Evolutionary conservation across 2,888 invertebrate species (phyloP), one percentile per base, ranked within the genome.

Genomic region (Resseliella maxima): DNA sequence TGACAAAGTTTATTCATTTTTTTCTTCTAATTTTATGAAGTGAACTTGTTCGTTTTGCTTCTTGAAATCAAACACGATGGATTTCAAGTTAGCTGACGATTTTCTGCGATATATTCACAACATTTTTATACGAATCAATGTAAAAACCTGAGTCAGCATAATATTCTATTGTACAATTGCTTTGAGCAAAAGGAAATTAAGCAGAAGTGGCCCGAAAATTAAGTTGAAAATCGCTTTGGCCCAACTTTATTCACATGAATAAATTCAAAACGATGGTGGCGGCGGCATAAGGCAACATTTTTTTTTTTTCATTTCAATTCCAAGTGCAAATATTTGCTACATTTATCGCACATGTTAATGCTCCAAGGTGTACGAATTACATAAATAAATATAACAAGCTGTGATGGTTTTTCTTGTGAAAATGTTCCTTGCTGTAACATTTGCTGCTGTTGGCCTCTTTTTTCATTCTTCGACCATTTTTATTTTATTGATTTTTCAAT

Each of bases 1-100:
- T 72, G 15, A 31, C n/a, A 35, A 72, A 72, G 72, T 72, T 72
- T 72, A 72, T 72, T 31, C 72, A 72, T 72, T 72, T 72, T 15
- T 72, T 72, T 15, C 31, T 15, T 31, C 72, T 72, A 72, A 31
- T 72, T 72, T 72, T 72, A 31, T 31, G 72, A 10, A 72, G 6
- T 24, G 59, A 72, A 72, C 72, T 72, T 31, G 31, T 31, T 72
- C 72, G 3, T 59, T 50, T 59, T 24, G 24, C 2, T 59, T 8
- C 15, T 72, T 72, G 15, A 31, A 72, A 31, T 31, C 15, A 12
- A 31, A 72, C 72, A 72, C 72, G 72, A 72, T 15, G 35, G 10
- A 31, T 35, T 72, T 2, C 31, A 72, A 27, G 72, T 72, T 72
- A n/a, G 31, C 72, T 31, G 31, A 72, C 72, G 59, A n/a, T 24